Conservation (phyloP, 1,140 invertebrate genomes). For the Oedothorax gibbosus region DNA sequence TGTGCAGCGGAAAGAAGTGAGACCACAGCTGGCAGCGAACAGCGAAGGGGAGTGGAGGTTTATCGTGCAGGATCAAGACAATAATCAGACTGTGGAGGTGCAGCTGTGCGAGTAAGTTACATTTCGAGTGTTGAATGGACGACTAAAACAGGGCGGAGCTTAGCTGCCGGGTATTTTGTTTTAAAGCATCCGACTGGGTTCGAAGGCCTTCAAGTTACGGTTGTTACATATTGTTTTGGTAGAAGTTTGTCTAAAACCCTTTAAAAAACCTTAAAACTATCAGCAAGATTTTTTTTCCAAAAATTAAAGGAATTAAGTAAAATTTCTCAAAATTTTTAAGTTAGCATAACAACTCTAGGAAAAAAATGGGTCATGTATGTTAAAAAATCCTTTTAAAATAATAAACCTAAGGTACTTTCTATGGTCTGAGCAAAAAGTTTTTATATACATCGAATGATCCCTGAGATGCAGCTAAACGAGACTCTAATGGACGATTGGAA, state of each 20-base stretch:
- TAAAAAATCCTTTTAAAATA: neutral
- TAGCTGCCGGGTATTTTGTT: neutral
- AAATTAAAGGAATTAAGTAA: neutral
- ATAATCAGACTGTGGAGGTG: constrained; percentile 4
- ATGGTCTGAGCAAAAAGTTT: neutral
- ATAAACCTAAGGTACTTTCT: neutral
- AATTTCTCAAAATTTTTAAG: too few relatives aligned
- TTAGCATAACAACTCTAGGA: too few relatives aligned
- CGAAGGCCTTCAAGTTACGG: neutral
- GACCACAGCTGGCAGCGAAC: constrained; percentile 17
- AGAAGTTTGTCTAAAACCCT: neutral
- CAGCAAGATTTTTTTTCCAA: neutral
- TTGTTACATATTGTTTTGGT: neutral
- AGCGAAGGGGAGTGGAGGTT: constrained; percentile 18
- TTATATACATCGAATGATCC: neutral
- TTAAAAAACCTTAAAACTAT: neutral
- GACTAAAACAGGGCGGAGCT: neutral
- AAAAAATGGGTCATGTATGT: too few relatives aligned
- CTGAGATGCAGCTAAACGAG: neutral
- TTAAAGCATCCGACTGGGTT: neutral
- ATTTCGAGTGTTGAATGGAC: neutral
- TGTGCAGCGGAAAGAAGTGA: neutral
- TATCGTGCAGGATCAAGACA: constrained; percentile 21
- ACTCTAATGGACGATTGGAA: neutral
- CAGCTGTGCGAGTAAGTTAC: constrained; percentile 41